Percentiles rank a stretch among this genome's conserved stretches.
phyloP scores from a whole-genome alignment of 2,797 vertebrate genomes.

The Lepus townsendii region DNA sequence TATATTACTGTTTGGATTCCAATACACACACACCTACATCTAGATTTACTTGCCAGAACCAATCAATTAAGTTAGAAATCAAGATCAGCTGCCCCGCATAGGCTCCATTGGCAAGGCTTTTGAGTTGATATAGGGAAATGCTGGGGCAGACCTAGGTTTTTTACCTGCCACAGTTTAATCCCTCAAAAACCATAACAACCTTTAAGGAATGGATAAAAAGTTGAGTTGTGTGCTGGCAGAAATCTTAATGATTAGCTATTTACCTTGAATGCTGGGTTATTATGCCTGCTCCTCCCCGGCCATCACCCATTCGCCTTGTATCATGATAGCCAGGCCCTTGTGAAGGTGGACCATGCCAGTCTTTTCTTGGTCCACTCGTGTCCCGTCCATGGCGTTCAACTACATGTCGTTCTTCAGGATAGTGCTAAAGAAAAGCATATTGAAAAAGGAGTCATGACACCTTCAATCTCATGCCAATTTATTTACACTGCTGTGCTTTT shows the following conservation, averaged over 20 bases:
- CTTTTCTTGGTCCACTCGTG: conserved; percentile 94
- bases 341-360: conserved; percentile 95
- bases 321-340: conserved; percentile 94
- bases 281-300: conserved; percentile 91
- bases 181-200: background rate
- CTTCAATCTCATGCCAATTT: background rate
- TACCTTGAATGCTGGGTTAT: conserved; percentile 95
- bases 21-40: background rate
- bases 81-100: background rate
- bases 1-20: background rate
- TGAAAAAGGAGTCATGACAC: background rate
- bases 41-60: background rate
- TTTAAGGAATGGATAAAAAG: background rate
- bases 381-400: conserved; percentile 95
- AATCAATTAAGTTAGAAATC: background rate
- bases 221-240: background rate
- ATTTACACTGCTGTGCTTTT: background rate
- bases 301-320: conserved; percentile 93
- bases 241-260: background rate
- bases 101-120: background rate
- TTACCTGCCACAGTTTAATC: background rate
- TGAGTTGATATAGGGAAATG: background rate
- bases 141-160: background rate
- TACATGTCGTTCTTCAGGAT: conserved; percentile 94
- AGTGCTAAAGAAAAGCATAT: conserved; percentile 88